Conservation (phyloP, 2,113 vertebrate genomes). For the Percopsis transmontana region DNA sequence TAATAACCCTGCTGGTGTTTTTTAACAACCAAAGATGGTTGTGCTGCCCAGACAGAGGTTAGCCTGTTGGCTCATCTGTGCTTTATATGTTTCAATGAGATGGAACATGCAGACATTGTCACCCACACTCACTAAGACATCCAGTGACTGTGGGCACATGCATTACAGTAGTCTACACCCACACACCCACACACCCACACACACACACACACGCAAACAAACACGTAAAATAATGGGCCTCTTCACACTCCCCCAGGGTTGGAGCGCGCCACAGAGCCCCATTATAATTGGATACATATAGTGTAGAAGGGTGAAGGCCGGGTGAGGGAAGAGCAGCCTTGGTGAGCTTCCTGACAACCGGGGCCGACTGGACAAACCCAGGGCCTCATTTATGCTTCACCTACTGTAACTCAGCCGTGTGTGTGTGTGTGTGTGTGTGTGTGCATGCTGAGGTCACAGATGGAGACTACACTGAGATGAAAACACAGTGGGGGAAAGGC, state of each 20-base stretch:
- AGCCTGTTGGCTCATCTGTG: conserved; percentile 34
- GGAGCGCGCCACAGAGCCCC: conserved; percentile 24
- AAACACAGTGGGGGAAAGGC: too few relatives aligned
- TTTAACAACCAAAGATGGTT: conserved; percentile 48
- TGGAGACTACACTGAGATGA: too few relatives aligned
- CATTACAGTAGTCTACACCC: not conserved
- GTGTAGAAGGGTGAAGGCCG: conserved; percentile 7
- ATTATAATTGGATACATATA: conserved; percentile 57
- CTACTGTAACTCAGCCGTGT: conserved; percentile 30
- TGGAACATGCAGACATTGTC: conserved; percentile 52
- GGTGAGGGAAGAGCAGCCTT: conserved; percentile 13
- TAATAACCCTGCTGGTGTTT: conserved; percentile 57
- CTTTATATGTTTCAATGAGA: conserved; percentile 46
- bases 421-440: conserved; percentile 3
- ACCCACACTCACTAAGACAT: conserved; percentile 7
- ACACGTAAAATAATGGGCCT: conserved; percentile 9
- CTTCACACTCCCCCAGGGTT: conserved; percentile 28
- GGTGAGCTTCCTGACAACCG: conserved; percentile 19
- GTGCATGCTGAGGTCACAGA: not conserved
- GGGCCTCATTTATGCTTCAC: conserved; percentile 22
- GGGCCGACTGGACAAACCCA: not conserved
- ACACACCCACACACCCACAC: conserved; percentile 24
- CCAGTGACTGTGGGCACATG: too few relatives aligned
- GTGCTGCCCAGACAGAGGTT: conserved; percentile 24
- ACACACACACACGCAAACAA: conserved; percentile 17